Evolutionary conservation across 2,888 invertebrate species (phyloP).

Genomic region (Lithophane ornitopus): DNA sequence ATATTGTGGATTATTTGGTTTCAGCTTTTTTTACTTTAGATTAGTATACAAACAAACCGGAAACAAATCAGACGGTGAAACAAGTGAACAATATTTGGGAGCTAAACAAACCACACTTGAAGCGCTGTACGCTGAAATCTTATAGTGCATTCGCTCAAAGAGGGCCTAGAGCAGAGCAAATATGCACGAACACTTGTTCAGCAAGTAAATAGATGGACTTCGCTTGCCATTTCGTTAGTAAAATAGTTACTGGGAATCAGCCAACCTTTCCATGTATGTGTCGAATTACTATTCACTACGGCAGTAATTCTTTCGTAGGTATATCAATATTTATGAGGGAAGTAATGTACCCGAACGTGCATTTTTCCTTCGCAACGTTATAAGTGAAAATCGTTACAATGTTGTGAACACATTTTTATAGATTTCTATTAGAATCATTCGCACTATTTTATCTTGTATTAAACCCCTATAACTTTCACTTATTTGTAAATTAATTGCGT

Average conservation of each 20-base stretch:
- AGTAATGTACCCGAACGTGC: constrained; percentile 4
- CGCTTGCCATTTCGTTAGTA: constrained; percentile 30
- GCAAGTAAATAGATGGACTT: constrained; percentile 41
- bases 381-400: constrained; percentile 24
- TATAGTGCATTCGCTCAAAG: constrained; percentile 40
- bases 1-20: constrained; percentile 31
- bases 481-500: constrained; percentile 44
- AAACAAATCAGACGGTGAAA: constrained; percentile 43
- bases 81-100: constrained; percentile 38
- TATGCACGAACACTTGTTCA: constrained; percentile 44
- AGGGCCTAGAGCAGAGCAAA: constrained; percentile 38
- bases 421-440: constrained; percentile 46
- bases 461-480: constrained; percentile 62
- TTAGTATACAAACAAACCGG: constrained; percentile 23
- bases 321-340: constrained; percentile 28
- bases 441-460: constrained; percentile 39
- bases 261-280: constrained; percentile 12
- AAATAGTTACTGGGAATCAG: constrained; percentile 18
- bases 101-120: constrained; percentile 39
- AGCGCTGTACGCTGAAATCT: constrained; percentile 38
- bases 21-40: constrained; percentile 4
- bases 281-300: constrained; percentile 18
- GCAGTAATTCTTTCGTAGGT: constrained; percentile 6
- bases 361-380: neutral
- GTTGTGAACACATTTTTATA: constrained; percentile 16